phyloP scores from a whole-genome alignment of 1,140 invertebrate species.

The Papilio glaucus region DNA sequence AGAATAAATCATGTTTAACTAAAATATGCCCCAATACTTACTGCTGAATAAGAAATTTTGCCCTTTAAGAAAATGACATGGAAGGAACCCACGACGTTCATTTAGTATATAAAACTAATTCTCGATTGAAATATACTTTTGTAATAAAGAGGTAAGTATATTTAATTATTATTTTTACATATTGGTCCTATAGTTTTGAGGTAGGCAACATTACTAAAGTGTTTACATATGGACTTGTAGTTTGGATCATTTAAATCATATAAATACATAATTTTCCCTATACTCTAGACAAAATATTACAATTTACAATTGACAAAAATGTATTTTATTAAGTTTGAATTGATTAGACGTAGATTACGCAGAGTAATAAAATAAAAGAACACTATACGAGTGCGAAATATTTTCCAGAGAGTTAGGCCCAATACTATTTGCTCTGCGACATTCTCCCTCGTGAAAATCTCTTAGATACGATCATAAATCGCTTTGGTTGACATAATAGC shows the following conservation, averaged over 20 bases:
- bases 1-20: constrained; percentile 74
- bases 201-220: no score
- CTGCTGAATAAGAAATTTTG: constrained; percentile 64
- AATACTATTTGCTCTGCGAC: constrained; percentile 69
- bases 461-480: constrained; percentile 79
- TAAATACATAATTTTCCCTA: no score
- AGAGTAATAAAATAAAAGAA: constrained; percentile 30
- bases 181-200: no score
- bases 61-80: constrained; percentile 20
- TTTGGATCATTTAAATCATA: no score
- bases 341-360: neutral
- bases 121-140: neutral
- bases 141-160: neutral
- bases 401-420: constrained; percentile 46
- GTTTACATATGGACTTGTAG: no score
- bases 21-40: constrained; percentile 74
- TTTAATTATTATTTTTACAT: no score
- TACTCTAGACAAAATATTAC: no score
- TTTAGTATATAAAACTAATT: neutral
- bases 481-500: constrained; percentile 78
- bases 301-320: no score
- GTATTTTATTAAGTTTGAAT: neutral
- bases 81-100: constrained; percentile 9
- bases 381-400: constrained; percentile 33
- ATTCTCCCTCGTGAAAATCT: constrained; percentile 72